A percentile compares a stretch with the other conserved stretches of the same genome.
These are phyloP conservation scores for Drosophila guanche DNA, from an alignment of 1,140 invertebrate genomes.

Conservation along the genomic window DNA sequence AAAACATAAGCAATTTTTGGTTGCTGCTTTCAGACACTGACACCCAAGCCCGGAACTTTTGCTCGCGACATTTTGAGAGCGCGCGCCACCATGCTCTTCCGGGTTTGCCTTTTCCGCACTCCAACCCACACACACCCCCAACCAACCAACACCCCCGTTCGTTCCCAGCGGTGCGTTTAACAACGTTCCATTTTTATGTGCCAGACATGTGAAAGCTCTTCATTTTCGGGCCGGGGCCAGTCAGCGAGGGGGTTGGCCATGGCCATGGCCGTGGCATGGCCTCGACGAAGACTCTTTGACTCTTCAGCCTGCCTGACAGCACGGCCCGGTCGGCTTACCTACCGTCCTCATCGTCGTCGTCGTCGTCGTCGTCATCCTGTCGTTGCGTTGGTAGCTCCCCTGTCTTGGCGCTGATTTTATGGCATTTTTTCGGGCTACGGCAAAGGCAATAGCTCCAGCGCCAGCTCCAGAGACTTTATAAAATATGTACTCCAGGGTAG, in stretches of 20 bases:
- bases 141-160: background rate
- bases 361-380: conserved; percentile 42
- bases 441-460: background rate
- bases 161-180: conserved; percentile 77
- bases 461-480: conserved; percentile 52
- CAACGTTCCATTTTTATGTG: conserved; percentile 79
- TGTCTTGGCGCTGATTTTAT: conserved; percentile 76
- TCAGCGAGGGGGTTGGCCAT: background rate
- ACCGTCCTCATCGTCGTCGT: conserved; percentile 9
- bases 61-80: conserved; percentile 32
- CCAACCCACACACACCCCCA: background rate
- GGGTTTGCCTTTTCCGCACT: conserved; percentile 28
- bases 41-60: conserved; percentile 59
- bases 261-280: background rate
- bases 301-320: conserved; percentile 8
- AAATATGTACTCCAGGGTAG: conserved; percentile 78
- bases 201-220: conserved; percentile 80
- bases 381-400: conserved; percentile 42
- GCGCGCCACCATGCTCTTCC: conserved; percentile 21
- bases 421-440: conserved; percentile 59
- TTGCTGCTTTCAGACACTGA: conserved; percentile 68
- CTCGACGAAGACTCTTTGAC: conserved; percentile 30
- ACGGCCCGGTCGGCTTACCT: conserved; percentile 55
- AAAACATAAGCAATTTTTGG: conserved; percentile 80
- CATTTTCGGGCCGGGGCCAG: conserved; percentile 47